These are phyloP conservation scores for Seira ritae DNA, from an alignment of 2,888 invertebrate genomes.

Conservation along the genomic window DNA sequence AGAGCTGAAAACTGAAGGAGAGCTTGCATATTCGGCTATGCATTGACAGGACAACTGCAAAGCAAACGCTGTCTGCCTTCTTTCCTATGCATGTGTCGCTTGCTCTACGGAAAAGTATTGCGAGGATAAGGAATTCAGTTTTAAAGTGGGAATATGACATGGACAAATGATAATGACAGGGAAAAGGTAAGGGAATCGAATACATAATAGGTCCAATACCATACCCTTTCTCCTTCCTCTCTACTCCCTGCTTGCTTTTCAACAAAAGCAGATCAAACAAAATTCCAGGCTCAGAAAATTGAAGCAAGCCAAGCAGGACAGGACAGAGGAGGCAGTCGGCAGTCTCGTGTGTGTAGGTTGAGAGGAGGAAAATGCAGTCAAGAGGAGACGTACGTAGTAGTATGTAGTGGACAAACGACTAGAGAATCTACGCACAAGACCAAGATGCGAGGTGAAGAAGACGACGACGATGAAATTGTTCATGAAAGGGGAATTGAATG, in stretches of 20 bases:
- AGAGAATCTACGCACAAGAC: too few species aligned
- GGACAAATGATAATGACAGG: not conserved
- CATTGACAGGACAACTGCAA: not conserved
- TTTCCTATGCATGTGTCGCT: too few species aligned
- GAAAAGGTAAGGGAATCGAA: not conserved
- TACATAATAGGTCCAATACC: not conserved
- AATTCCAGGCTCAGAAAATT: not conserved
- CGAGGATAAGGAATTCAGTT: not conserved
- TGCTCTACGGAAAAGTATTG: not conserved
- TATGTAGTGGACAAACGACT: not conserved
- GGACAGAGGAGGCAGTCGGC: not conserved
- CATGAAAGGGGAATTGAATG: not conserved
- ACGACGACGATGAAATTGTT: too few species aligned
- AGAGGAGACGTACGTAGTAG: not conserved
- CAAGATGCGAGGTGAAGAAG: too few species aligned
- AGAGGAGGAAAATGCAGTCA: not conserved
- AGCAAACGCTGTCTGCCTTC: too few species aligned
- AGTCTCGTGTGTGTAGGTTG: too few species aligned
- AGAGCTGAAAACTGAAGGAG: not conserved
- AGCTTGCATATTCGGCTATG: not conserved
- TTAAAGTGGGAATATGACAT: too few species aligned
- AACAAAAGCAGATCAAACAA: not conserved
- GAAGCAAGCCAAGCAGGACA: too few species aligned
- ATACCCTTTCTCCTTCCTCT: not conserved
- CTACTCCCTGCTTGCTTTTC: not conserved